A percentile compares a stretch with the other conserved stretches of the same genome.
Evolutionary conservation across 92 coral and sea anemone genomes (phyloP).

Genomic region (Plumapathes pennacea): DNA sequence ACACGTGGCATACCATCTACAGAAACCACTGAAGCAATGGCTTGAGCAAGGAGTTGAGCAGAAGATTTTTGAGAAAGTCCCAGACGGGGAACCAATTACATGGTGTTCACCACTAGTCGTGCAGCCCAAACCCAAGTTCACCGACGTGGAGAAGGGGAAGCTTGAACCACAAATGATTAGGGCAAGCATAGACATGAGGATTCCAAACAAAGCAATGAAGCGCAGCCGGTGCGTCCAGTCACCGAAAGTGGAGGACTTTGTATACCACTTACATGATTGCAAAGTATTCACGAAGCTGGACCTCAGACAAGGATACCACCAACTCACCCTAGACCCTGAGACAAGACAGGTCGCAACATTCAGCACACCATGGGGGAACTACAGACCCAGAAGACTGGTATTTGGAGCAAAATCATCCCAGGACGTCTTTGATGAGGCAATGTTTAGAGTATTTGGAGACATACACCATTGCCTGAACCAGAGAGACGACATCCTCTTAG

Average conservation of each 20-base stretch:
- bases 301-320: slow-evolving; percentile 47
- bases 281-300: slow-evolving; percentile 34
- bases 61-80: slow-evolving; percentile 32
- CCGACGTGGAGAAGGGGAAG: slow-evolving; percentile 1
- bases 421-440: slow-evolving; percentile 31
- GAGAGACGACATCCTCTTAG: slow-evolving; percentile 37
- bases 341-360: slow-evolving; percentile 51
- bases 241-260: slow-evolving; percentile 36
- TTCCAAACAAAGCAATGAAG: slow-evolving; percentile 45
- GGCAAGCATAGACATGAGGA: slow-evolving; percentile 52
- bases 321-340: slow-evolving; percentile 26
- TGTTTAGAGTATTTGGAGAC: slow-evolving; percentile 21
- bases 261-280: slow-evolving; percentile 25
- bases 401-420: slow-evolving; percentile 56
- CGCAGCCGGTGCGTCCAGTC: slow-evolving; percentile 22
- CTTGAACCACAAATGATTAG: slow-evolving; percentile 6
- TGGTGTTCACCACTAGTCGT: slow-evolving; percentile 51
- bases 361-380: slow-evolving; percentile 55
- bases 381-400: slow-evolving; percentile 33
- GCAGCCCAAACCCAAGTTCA: slow-evolving; percentile 37
- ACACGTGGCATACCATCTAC: slow-evolving; percentile 28
- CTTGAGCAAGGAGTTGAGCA: slow-evolving; percentile 8
- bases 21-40: slow-evolving; percentile 19
- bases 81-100: slow-evolving; percentile 20
- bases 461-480: slow-evolving; percentile 39